Percentiles rank a stretch among this genome's conserved stretches.
Evolutionary conservation across 2,888 invertebrate genomes (phyloP).

Genomic region (Melanostoma scalare): DNA sequence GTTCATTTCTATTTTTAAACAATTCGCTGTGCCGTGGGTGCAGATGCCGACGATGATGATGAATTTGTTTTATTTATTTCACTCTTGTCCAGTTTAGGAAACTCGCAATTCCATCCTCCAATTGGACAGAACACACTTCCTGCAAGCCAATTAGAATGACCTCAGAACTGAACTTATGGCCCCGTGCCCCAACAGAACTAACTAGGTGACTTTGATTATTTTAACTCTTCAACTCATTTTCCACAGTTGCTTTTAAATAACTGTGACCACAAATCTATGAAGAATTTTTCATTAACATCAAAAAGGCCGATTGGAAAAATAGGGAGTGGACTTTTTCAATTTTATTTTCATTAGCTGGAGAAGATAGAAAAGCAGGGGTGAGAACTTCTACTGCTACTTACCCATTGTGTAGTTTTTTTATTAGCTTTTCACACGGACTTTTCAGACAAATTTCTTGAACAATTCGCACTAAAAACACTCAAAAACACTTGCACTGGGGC

Average conservation of each 20-base stretch:
- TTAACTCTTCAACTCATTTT: neutral
- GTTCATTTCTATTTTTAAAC: constrained; percentile 68
- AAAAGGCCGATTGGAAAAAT: constrained; percentile 71
- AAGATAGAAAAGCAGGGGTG: constrained; percentile 42
- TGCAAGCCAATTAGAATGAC: constrained; percentile 65
- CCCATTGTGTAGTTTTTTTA: constrained; percentile 57
- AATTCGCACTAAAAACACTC: constrained; percentile 65
- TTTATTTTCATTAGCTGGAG: constrained; percentile 63
- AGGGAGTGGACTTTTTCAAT: constrained; percentile 79
- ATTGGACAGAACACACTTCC: constrained; percentile 36
- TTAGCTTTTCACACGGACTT: constrained; percentile 44
- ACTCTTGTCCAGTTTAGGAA: neutral
- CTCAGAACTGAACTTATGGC: constrained; percentile 64
- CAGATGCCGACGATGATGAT: constrained; percentile 23
- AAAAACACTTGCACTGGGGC: constrained; percentile 56
- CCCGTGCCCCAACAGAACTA: constrained; percentile 36
- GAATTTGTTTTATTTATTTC: constrained; percentile 50
- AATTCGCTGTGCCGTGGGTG: constrained; percentile 45
- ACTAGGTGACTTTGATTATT: constrained; percentile 11
- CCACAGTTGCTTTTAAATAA: neutral
- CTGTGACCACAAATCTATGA: neutral
- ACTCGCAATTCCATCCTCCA: constrained; percentile 27
- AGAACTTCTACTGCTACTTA: constrained; percentile 56
- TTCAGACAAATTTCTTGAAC: constrained; percentile 40
- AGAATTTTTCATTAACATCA: constrained; percentile 14